Base-by-base conservation (phyloP, 2,113 vertebrate species). In the Dryoscopus gambensis region DNA sequence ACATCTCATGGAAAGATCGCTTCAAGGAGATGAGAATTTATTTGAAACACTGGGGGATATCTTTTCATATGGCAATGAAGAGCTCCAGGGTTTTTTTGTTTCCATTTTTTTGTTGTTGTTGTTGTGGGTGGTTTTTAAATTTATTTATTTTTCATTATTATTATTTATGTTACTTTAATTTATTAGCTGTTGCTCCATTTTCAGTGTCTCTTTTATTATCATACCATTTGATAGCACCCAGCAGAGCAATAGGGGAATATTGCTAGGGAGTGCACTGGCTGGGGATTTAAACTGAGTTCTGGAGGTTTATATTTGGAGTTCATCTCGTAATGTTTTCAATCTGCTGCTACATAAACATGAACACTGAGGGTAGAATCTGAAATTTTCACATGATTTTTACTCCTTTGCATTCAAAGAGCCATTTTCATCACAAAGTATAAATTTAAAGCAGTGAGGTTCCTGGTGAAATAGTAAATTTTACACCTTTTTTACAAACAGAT, bases 11-110 rank as follows among this genome's bases (percentile, higher is more conserved):
- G 47, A 94, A 96, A 40, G 50, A 69, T 42, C 12, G 84, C 42
- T 78, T 97, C 49, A 88, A 89, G 95, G 88, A 90, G 56, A 85
- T 83, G 70, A 56, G 65, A 97, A 94, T 60, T 88, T 89, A 71
- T 94, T 94, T 80, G 44, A 95, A 96, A 93, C 80, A 89, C 33
- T 13, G 18, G 78, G 49, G 59, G 63, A 76, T 87, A n/a, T 33
- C 50, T 90, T 94, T 96, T 94, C 70, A 68, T 85, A 53, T 40
- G 84, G 11, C 56, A 93, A n/a, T 89, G 47, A 91, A 84, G 46
- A 91, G 4, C 40, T 87, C 27, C 78, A 57, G 75, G 27, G 24
- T 57, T 63, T 57, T 63, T 52, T 62, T 50, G 3, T 74, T 60
- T 17, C 16, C 7, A 2, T 35, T 17, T 71, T 33, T 16, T 39